Conservation (phyloP, 2,888 invertebrate genomes). For the Dendrolimus pini region DNA sequence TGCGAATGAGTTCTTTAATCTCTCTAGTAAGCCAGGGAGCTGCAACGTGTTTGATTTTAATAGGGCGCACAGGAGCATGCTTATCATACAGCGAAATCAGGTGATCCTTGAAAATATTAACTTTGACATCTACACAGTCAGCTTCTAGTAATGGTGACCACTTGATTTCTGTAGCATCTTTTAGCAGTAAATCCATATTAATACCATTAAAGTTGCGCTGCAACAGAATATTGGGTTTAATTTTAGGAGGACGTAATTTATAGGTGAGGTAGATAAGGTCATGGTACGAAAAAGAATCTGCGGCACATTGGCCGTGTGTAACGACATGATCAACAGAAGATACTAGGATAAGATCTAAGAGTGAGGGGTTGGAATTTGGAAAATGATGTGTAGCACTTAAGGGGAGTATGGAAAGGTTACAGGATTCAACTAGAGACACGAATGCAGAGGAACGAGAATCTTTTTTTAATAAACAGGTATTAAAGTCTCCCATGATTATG, state of each 20-base stretch:
- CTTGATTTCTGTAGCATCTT: too few species aligned
- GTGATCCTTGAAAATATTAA: too few species aligned
- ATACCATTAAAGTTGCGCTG: not conserved
- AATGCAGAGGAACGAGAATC: too few species aligned
- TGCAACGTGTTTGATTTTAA: too few species aligned
- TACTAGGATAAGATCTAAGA: constrained; percentile 4
- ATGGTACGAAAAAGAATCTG: not conserved
- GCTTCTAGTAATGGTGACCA: too few species aligned
- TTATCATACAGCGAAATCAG: too few species aligned
- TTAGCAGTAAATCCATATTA: too few species aligned
- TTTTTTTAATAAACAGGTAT: too few species aligned
- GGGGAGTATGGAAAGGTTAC: constrained; percentile 5
- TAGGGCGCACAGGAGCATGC: too few species aligned
- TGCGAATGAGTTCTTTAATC: not conserved
- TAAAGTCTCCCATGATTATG: too few species aligned
- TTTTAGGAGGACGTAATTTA: not conserved
- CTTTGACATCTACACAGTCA: too few species aligned
- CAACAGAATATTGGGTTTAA: not conserved
- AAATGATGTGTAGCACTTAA: constrained; percentile 5
- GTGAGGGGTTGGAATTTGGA: constrained; percentile 4
- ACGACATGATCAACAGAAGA: constrained; percentile 5
- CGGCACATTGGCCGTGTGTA: constrained; percentile 6
- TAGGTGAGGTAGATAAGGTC: not conserved
- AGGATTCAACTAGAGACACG: not conserved
- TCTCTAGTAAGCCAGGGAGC: constrained; percentile 2